Conservation (phyloP, 2,797 vertebrate species). For the Rhyacichthys aspro region DNA sequence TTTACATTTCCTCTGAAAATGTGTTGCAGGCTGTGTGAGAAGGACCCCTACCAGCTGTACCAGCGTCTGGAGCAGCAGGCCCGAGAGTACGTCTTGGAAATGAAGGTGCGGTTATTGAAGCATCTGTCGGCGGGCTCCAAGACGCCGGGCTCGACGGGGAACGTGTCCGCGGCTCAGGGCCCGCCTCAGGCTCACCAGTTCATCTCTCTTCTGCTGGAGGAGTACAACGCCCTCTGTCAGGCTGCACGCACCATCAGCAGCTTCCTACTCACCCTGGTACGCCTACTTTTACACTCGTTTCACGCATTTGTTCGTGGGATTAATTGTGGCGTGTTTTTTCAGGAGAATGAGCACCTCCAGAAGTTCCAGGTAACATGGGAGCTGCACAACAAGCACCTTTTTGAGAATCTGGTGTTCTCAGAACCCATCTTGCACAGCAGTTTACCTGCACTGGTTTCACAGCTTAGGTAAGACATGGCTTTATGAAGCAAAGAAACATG, state of each 20-base stretch:
- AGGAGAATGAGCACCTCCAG: conserved; percentile 97
- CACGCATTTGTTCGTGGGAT: neutral
- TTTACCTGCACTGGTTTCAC: conserved; percentile 91
- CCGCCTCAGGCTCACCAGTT: conserved; percentile 95
- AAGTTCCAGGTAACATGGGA: conserved; percentile 99
- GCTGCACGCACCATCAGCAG: conserved; percentile 96
- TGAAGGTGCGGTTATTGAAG: conserved; percentile 94
- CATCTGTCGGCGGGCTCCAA: conserved; percentile 90
- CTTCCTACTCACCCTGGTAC: conserved; percentile 95
- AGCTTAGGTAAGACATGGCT: conserved; percentile 86
- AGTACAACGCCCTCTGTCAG: conserved; percentile 94
- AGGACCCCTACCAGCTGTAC: conserved; percentile 98
- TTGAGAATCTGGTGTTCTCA: conserved; percentile 96
- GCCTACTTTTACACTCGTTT: conserved; percentile 5
- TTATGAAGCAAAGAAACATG: too few relatives aligned
- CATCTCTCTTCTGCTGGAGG: conserved; percentile 94
- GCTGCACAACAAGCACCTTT: conserved; percentile 98
- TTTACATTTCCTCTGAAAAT: too few relatives aligned
- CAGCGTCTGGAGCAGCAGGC: conserved; percentile 97
- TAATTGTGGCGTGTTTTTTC: neutral
- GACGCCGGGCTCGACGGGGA: conserved; percentile 64
- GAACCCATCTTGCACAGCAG: conserved; percentile 94
- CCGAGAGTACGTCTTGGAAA: conserved; percentile 94
- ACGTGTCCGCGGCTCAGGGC: conserved; percentile 78
- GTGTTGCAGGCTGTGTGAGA: conserved; percentile 93